Base-by-base conservation (phyloP, 2,797 vertebrate genomes). In the Micropoecilia bifurca region DNA sequence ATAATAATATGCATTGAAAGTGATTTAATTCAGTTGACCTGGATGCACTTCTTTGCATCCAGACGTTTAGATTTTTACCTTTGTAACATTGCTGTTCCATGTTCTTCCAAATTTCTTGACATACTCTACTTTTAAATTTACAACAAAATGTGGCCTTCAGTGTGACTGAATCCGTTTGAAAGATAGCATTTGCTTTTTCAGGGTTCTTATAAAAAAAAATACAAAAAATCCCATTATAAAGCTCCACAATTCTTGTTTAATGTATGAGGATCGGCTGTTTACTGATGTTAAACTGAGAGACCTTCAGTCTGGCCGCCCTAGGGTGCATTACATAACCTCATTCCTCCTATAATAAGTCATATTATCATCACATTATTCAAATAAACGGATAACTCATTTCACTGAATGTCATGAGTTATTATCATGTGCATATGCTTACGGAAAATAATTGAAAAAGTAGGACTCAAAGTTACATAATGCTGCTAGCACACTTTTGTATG, bases 351-450 rank as follows among this genome's bases (percentile, higher is more conserved):
- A 71, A 71, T 79, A 78, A 28, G 83, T 85, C 71, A 50, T 30
- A 72, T 83, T 30, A 72, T 83, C 59, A 61, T 84, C 48, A 47
- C 22, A 45, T 46, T 61, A 46, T 53, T 77, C 74, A 71, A 80
- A 89, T 73, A 86, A 85, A 85, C 6, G 55, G 83, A 84, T 77
- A 55, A 66, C 81, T 86, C 47, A 76, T 75, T 81, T 57, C 48
- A 22, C 41, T 50, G 16, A 85, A 79, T 78, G 57, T 85, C 79
- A 86, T 3, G 25, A 79, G 72, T 48, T 77, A 75, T 75, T 41
- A 79, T 78, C 41, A 73, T 83, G 72, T 63, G 53, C 73, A 80
- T 41, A 47, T 16, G 14, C 68, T 74, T 28, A 69, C 1, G 46
- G 43, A 47, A 77, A 81, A 66, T 71, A 14, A 74, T 0, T 48